Conservation (phyloP, 2,113 vertebrate species). For the Cryptomyrus ogoouensis region DNA sequence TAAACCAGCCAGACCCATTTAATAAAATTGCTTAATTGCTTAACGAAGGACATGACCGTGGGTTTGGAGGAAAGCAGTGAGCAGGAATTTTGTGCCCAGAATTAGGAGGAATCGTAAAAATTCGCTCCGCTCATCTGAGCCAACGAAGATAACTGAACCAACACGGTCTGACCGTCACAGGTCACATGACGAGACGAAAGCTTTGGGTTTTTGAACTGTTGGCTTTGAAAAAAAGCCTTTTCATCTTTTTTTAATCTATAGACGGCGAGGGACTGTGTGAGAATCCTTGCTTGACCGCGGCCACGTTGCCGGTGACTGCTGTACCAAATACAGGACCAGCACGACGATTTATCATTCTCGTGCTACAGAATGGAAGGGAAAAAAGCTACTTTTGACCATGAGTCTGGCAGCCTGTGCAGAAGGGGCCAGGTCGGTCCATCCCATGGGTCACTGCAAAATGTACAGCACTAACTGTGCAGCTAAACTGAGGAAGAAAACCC, state of each 20-base stretch:
- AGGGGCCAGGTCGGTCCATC: not conserved
- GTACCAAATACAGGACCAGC: not conserved
- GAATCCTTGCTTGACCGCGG: not conserved
- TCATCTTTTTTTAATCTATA: slow-evolving; percentile 5
- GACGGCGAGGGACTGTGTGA: not conserved
- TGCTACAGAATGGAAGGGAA: not conserved
- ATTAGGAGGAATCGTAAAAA: not conserved
- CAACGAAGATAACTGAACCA: not conserved
- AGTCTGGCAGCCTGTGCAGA: not conserved
- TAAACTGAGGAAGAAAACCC: not conserved
- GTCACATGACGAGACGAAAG: not conserved
- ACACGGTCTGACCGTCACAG: not conserved
- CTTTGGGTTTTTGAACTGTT: not conserved
- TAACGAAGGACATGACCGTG: not conserved
- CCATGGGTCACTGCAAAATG: not conserved
- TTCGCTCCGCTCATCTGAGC: not conserved
- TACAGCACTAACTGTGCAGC: not conserved
- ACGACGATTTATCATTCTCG: not conserved
- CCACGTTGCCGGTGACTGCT: not conserved
- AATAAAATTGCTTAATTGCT: slow-evolving; percentile 3
- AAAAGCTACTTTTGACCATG: not conserved
- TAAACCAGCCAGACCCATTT: not conserved
- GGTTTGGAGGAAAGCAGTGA: not conserved
- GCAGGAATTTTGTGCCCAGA: not conserved
- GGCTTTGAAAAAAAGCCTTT: not conserved